These are phyloP conservation scores for Eciton burchellii DNA, from an alignment of 1,140 invertebrate genomes.

Conservation along the genomic window DNA sequence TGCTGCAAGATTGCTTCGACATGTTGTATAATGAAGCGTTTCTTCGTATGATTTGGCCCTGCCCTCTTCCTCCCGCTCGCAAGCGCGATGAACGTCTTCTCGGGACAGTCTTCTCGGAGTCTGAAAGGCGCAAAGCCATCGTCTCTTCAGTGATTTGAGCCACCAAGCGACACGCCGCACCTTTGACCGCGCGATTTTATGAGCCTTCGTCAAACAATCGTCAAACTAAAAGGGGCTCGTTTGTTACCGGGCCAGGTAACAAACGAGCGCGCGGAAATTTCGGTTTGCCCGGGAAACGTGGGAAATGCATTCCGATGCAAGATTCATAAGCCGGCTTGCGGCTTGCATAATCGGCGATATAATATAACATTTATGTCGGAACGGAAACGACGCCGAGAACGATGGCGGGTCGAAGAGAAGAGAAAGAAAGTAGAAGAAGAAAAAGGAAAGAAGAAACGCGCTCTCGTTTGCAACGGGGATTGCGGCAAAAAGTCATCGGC, in stretches of 20 bases:
- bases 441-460: too few species aligned
- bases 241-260: not conserved
- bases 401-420: too few species aligned
- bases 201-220: constrained; percentile 38
- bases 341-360: too few species aligned
- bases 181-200: not conserved
- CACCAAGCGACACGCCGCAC: not conserved
- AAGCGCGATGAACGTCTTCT: not conserved
- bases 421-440: too few species aligned
- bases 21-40: constrained; percentile 6
- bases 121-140: not conserved
- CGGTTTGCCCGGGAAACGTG: too few species aligned
- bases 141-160: not conserved
- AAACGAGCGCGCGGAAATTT: too few species aligned
- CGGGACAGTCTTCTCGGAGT: not conserved
- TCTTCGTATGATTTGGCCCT: not conserved
- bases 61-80: not conserved
- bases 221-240: not conserved
- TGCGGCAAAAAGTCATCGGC: constrained; percentile 12
- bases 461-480: too few species aligned
- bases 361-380: too few species aligned
- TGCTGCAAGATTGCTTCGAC: not conserved
- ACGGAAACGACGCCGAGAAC: too few species aligned
- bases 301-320: too few species aligned
- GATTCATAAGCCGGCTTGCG: too few species aligned